Evolutionary conservation across 1,140 invertebrate species (phyloP), one percentile per base, ranked within the genome.

Genomic region (Aphelenchoides fujianensis): DNA sequence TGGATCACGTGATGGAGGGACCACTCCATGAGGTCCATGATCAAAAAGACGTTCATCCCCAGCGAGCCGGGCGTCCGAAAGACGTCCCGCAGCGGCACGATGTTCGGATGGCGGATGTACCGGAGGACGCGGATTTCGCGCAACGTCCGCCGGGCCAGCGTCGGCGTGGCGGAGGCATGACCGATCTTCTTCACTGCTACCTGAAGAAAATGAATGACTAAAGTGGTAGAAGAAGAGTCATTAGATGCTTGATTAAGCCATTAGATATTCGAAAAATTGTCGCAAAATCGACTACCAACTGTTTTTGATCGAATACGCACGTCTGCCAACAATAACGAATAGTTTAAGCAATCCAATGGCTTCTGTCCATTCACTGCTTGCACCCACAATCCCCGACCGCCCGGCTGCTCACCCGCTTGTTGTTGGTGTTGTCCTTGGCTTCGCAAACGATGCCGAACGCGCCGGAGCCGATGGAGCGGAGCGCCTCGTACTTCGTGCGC

Each of bases 131-230:
- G 85, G 19, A 87, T 86, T 79, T 87, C 87, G 55, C 87, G 64
- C 64, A 86, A 85, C 0, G 87, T 87, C 70, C 87, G 70, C 68
- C 85, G 86, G 2, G 85, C 85, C 5, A 86, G 78, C 9, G 80
- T 84, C 41, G 81, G 75, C 35, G 84, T 76, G 37, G 85, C 84
- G 74, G 87, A 87, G 1, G 86, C 85, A 68, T 82, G 80, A n/a
- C 86, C 85, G 54, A 87, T 87, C 67, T 87, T 87, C 73, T 87
- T 87, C 28, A 87, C 86, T 3, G 87, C 87, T 0, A 87, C 86
- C 70, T 74, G 30, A n/a, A 76, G 32, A 52, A 12, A n/a, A n/a
- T n/a, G n/a, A n/a, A n/a, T n/a, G n/a, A n/a, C n/a, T n/a, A n/a
- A n/a, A 53, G 72, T 31, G n/a, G 37, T 61, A n/a, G 16, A 19